Evolutionary conservation across 1,140 invertebrate species (phyloP).

Genomic region (Liolophura sinensis): DNA sequence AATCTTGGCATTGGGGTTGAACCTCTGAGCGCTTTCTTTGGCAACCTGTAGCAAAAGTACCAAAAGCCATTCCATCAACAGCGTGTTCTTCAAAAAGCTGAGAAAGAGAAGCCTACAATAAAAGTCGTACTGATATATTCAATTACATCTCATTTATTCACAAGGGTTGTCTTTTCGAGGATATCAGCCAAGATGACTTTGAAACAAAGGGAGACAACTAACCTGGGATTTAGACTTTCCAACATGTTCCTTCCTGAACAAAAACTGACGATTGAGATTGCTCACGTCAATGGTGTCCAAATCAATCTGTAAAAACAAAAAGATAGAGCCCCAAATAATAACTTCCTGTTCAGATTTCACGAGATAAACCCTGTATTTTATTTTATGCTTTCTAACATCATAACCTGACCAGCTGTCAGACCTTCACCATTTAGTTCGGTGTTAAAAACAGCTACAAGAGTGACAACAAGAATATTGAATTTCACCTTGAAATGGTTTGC

Average conservation of each 20-base stretch:
- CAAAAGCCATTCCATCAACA: conserved; percentile 1
- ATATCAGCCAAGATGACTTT: neutral
- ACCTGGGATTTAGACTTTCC: conserved; percentile 86
- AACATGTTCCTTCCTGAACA: conserved; percentile 97
- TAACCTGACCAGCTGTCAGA: too few relatives aligned
- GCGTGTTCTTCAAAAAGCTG: neutral
- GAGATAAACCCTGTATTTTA: too few relatives aligned
- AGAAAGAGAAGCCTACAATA: too few relatives aligned
- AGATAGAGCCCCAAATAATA: conserved; percentile 7
- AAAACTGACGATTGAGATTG: conserved; percentile 97
- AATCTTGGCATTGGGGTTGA: conserved; percentile 88
- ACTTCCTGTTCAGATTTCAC: too few relatives aligned
- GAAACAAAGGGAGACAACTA: conserved; percentile 8
- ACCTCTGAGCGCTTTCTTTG: conserved; percentile 82
- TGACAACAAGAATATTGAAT: too few relatives aligned
- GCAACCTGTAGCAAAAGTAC: conserved; percentile 64
- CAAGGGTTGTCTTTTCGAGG: too few relatives aligned
- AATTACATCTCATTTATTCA: too few relatives aligned
- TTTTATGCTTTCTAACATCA: too few relatives aligned
- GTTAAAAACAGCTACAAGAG: too few relatives aligned
- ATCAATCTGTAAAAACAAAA: conserved; percentile 82
- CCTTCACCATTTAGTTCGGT: too few relatives aligned
- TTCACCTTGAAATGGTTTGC: too few relatives aligned
- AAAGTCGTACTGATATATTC: too few relatives aligned
- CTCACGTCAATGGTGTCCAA: conserved; percentile 99